Evolutionary conservation across 2,797 vertebrate species (phyloP).

Genomic region (Helostoma temminkii): DNA sequence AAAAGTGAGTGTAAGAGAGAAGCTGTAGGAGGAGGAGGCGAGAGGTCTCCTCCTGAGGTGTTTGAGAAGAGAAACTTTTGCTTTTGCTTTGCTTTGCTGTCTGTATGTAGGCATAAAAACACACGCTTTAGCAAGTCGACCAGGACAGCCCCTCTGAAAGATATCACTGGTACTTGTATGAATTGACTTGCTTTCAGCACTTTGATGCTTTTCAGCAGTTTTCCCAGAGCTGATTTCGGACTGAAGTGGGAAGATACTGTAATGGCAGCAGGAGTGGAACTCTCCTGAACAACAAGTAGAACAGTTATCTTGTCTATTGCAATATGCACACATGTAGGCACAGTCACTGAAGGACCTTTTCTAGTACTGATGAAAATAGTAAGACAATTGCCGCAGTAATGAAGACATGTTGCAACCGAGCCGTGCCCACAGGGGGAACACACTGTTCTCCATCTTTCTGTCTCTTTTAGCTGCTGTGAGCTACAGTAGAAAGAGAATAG

Average conservation of each 20-base stretch:
- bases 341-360: conserved; percentile 47
- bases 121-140: conserved; percentile 63
- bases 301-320: conserved; percentile 41
- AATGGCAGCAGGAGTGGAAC: conserved; percentile 24
- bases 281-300: conserved; percentile 36
- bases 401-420: conserved; percentile 76
- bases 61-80: conserved; percentile 76
- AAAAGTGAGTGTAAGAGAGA: conserved; percentile 69
- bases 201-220: conserved; percentile 60
- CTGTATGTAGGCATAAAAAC: conserved; percentile 66
- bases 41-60: conserved; percentile 77
- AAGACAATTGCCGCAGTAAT: conserved; percentile 73
- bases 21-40: conserved; percentile 58
- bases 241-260: conserved; percentile 25
- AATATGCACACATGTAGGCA: conserved; percentile 37
- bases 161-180: conserved; percentile 54
- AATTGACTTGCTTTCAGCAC: conserved; percentile 60
- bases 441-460: conserved; percentile 63
- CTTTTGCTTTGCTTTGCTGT: conserved; percentile 64
- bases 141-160: conserved; percentile 67
- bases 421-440: conserved; percentile 74
- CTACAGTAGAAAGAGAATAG: conserved; percentile 77
- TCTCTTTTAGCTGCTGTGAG: conserved; percentile 72
- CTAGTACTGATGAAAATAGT: conserved; percentile 73
- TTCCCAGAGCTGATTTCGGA: conserved; percentile 51